phyloP scores from a whole-genome alignment of 2,113 vertebrate genomes.

The Irena cyanogastra region DNA sequence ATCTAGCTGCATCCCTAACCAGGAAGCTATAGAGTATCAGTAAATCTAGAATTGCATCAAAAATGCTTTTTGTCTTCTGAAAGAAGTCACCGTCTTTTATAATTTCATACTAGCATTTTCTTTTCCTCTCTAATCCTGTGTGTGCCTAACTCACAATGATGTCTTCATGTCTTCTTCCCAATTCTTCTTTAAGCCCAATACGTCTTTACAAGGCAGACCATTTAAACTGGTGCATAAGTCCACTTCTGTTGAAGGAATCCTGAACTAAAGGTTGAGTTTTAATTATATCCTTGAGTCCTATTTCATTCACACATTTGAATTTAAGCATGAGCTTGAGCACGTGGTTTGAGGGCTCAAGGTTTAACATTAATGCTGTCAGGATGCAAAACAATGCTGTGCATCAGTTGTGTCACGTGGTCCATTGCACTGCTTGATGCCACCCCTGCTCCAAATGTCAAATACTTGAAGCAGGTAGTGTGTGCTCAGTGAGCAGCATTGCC shows the following conservation, averaged over 20 bases:
- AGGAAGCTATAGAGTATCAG: not conserved
- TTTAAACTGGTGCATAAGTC: not conserved
- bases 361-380: not conserved
- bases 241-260: slow-evolving; percentile 4
- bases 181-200: not conserved
- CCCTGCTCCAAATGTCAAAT: not conserved
- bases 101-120: not conserved
- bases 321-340: not conserved
- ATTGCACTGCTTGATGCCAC: not conserved
- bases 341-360: not conserved
- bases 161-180: not conserved
- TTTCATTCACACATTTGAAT: not conserved
- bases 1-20: not conserved
- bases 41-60: not conserved
- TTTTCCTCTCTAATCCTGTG: not conserved
- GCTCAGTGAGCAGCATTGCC: not conserved
- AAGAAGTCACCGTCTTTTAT: not conserved
- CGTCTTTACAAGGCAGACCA: not conserved
- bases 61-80: not conserved
- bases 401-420: not conserved
- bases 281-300: slow-evolving; percentile 4
- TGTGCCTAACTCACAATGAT: not conserved
- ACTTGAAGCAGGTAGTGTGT: not conserved
- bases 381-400: not conserved
- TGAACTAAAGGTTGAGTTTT: slow-evolving; percentile 44